Evolutionary conservation across 2,113 vertebrate species (phyloP).

Genomic region (Lichenostomus cassidix): DNA sequence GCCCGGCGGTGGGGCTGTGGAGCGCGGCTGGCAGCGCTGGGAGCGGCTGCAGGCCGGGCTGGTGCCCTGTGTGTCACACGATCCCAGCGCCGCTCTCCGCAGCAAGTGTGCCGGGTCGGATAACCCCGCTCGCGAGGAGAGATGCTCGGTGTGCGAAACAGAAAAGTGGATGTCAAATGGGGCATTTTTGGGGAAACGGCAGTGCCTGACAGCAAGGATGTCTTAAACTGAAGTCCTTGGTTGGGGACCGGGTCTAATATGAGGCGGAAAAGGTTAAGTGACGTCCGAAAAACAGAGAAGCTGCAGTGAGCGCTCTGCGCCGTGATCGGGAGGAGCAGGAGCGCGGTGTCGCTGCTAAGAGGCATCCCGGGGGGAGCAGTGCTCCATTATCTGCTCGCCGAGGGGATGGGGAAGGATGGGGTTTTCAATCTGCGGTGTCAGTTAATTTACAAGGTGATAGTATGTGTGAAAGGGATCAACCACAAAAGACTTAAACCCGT

Average conservation of each 20-base stretch:
- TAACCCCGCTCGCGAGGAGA: no score
- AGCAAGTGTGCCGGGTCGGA: background rate
- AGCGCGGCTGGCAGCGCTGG: background rate
- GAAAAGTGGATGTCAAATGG: background rate
- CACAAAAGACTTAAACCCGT: background rate
- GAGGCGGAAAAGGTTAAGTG: background rate
- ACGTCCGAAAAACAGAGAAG: background rate
- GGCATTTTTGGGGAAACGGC: background rate
- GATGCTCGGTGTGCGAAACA: background rate
- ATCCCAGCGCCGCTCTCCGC: background rate
- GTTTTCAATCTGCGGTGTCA: fast-evolving
- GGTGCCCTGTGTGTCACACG: background rate
- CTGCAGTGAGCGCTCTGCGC: background rate
- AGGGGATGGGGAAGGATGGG: no score
- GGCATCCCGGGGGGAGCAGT: background rate
- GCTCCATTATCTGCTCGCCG: background rate
- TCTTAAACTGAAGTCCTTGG: background rate
- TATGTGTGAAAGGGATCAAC: background rate
- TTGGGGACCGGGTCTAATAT: background rate
- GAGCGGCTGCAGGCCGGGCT: background rate
- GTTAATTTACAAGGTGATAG: background rate
- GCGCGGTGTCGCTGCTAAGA: fast-evolving
- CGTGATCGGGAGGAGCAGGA: background rate
- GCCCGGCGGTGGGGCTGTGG: background rate
- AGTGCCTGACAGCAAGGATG: background rate